Evolutionary conservation across 2,113 vertebrate genomes (phyloP), one percentile per base, ranked within the genome.

Genomic region (Mastomys coucha): DNA sequence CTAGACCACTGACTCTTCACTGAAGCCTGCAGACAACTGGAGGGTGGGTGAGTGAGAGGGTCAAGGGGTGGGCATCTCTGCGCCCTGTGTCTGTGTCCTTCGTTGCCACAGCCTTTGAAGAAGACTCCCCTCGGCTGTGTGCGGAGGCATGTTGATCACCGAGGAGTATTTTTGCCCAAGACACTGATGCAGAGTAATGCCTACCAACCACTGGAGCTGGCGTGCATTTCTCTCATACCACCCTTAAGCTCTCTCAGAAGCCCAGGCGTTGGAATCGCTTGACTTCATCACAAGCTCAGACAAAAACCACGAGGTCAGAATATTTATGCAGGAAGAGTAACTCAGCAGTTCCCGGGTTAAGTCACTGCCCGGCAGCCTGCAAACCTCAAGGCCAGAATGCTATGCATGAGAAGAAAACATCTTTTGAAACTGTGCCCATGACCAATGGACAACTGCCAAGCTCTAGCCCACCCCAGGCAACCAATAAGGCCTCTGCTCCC

Each of bases 381-480:
- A 63, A 65, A 63, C 88, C 39, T 63, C 88, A 90, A 76, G 72
- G 72, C 56, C 88, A 65, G 88, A 76, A 49, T 90, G 56, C 53
- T 65, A 24, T 20, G 10, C 58, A 90, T 7, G 28, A 63, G 39
- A 63, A 90, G 73, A 89, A 89, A 77, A 51, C 58, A 77, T 90
- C 73, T 77, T 89, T 90, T 77, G 88, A 90, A 90, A 90, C 39
- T 2, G 39, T 49, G 73, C 88, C 58, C 88, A 51, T 49, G 42
- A 77, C 31, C 31, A 24, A 49, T 51, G 56, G 72, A 63, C 88
- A 65, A 5, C 56, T 65, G 56, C 88, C 88, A 65, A 89, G 24
- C 28, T 65, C 49, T 65, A 78, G 88, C 56, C 88, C 69, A 76
- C 72, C 88, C 72, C 58, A 13, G 39, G 58, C 60, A 49, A 63